Evolutionary conservation across 2,797 vertebrate species (phyloP), one percentile per base, ranked within the genome.

Genomic region (Rallus crepitans): DNA sequence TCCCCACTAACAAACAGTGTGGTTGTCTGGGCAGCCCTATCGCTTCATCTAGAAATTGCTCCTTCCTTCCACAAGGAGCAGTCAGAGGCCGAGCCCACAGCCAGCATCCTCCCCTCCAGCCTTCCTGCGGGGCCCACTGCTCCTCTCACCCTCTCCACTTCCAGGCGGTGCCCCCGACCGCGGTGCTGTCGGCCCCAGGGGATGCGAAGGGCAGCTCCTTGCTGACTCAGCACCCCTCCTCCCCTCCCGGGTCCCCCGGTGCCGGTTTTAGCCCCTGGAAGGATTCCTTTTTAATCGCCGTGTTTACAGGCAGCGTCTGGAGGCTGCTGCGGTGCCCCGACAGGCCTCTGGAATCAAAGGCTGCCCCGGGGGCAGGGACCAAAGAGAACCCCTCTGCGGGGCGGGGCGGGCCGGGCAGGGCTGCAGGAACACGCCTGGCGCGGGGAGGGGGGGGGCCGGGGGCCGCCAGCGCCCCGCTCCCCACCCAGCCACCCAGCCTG

Each of bases 301-400:
- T 68, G 81, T 72, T 95, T 89, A 70, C 87, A 55, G 0, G 16
- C 69, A 15, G 27, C 70, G 83, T 60, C 64, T 59, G 88, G 73
- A 95, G 68, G 89, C 77, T 48, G 93, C 77, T 40, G 13, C 88
- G 73, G 79, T 30, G 96, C 27, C 82, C 71, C 28, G 71, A 93
- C 96, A 97, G 83, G 95, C 87, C 75, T 91, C 52, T 53, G 78
- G 5, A 93, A 95, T 93, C 89, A 93, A 94, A 96, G 93, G 72
- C 47, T 6, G 89, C 90, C 92, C 52, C 80, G 27, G 47, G 86
- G 87, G 87, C 92, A 87, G 81, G 69, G 87, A 96, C 61, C 84
- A 52, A 25, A 73, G 79, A 24, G 69, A 57, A 85, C 9, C 64
- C 35, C 47, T 95, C 64, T 79, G 72, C 82, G 33, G 70, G 37